phyloP scores from a whole-genome alignment of 2,797 vertebrate genomes.

The Hypotaenidia philippensis region DNA sequence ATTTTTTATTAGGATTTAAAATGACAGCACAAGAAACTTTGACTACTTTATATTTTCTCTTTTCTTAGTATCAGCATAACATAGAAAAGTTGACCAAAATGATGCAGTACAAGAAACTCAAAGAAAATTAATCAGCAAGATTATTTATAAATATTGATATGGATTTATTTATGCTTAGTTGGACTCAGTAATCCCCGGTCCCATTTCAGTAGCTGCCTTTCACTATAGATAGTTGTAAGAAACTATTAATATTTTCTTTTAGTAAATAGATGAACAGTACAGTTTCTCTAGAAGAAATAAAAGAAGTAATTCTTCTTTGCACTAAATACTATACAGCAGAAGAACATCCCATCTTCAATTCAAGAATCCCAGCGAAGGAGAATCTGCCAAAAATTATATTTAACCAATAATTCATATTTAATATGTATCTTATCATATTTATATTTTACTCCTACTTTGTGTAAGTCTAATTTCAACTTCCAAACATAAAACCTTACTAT shows the following conservation, averaged over 20 bases:
- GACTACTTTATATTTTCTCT: neutral
- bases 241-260: neutral
- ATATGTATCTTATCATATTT: neutral
- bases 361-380: neutral
- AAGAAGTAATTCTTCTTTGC: neutral
- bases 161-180: neutral
- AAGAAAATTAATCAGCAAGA: neutral
- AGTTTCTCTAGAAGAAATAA: neutral
- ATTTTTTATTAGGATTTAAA: neutral
- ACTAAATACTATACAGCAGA: neutral
- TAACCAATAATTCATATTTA: neutral
- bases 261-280: neutral
- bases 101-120: neutral
- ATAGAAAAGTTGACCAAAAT: rapidly evolving
- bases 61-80: neutral
- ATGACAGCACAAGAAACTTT: neutral
- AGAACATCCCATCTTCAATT: neutral
- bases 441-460: neutral
- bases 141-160: neutral
- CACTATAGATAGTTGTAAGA: neutral
- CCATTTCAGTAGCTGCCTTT: neutral
- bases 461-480: neutral
- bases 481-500: neutral
- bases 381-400: neutral
- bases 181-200: neutral